A percentile compares a stretch with the other conserved stretches of the same genome.
Evolutionary conservation across 2,888 invertebrate species (phyloP).

Genomic region (Chrysolina oricalcia): DNA sequence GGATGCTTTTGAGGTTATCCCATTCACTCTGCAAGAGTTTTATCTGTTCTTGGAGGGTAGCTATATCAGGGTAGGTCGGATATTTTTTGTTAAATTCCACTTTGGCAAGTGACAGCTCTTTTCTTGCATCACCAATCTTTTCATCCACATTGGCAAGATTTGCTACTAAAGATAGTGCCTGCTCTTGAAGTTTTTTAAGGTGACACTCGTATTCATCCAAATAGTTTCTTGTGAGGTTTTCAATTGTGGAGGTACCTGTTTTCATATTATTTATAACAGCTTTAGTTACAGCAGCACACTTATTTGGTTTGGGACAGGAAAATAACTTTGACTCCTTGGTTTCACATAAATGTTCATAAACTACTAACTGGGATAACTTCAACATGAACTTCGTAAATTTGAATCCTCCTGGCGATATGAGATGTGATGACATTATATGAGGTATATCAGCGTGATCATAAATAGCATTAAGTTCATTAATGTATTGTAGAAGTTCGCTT

Average conservation of each 20-base stretch:
- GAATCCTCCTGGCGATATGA: constrained; percentile 67
- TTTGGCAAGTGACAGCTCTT: constrained; percentile 38
- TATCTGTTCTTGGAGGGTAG: constrained; percentile 54
- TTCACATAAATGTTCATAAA: constrained; percentile 60
- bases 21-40: constrained; percentile 48
- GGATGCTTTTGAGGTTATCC: constrained; percentile 49
- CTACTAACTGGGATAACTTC: constrained; percentile 66
- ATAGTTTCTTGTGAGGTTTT: constrained; percentile 49
- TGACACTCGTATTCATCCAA: constrained; percentile 52
- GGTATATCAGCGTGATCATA: constrained; percentile 66
- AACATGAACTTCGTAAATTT: constrained; percentile 66
- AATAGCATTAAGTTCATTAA: constrained; percentile 63
- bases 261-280: constrained; percentile 54
- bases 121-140: constrained; percentile 47
- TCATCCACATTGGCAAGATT: constrained; percentile 52
- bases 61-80: constrained; percentile 46
- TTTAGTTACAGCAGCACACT: constrained; percentile 43
- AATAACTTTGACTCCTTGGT: constrained; percentile 42
- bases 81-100: constrained; percentile 50
- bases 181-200: constrained; percentile 46
- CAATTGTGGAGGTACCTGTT: constrained; percentile 50
- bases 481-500: constrained; percentile 63
- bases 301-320: constrained; percentile 46
- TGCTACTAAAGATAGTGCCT: constrained; percentile 52
- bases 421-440: constrained; percentile 64